A percentile compares a stretch with the other conserved stretches of the same genome.
These are phyloP conservation scores for Molossus molossus DNA, from an alignment of 2,797 vertebrate genomes.

Conservation along the genomic window DNA sequence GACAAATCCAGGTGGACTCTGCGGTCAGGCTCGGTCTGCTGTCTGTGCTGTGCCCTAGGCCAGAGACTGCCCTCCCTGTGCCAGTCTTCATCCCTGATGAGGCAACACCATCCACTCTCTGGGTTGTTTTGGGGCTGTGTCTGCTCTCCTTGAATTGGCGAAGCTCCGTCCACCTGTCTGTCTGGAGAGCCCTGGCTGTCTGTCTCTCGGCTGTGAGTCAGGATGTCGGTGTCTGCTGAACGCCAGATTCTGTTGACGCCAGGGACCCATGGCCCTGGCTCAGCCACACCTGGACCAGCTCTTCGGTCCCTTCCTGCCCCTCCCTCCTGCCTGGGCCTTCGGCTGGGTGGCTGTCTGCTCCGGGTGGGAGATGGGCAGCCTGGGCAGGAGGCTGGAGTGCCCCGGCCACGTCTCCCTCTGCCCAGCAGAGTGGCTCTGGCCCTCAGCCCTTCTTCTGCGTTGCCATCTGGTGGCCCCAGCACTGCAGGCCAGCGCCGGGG, in stretches of 20 bases:
- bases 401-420: rapidly evolving
- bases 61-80: background rate
- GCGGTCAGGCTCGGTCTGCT: background rate
- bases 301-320: background rate
- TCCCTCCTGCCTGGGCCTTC: background rate
- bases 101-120: rapidly evolving
- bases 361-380: background rate
- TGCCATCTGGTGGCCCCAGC: background rate
- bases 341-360: background rate
- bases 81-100: rapidly evolving
- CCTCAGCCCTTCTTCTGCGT: background rate
- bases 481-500: rapidly evolving
- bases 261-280: background rate
- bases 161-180: background rate
- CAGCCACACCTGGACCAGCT: background rate
- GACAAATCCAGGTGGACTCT: background rate
- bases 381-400: background rate
- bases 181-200: background rate
- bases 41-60: rapidly evolving
- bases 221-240: background rate
- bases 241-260: too few relatives aligned
- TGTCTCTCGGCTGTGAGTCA: rapidly evolving
- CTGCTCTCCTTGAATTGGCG: background rate
- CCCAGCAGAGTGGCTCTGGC: rapidly evolving
- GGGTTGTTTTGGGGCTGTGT: background rate